These are phyloP conservation scores for Chorisops tibialis DNA, from an alignment of 2,888 invertebrate genomes.

Conservation along the genomic window DNA sequence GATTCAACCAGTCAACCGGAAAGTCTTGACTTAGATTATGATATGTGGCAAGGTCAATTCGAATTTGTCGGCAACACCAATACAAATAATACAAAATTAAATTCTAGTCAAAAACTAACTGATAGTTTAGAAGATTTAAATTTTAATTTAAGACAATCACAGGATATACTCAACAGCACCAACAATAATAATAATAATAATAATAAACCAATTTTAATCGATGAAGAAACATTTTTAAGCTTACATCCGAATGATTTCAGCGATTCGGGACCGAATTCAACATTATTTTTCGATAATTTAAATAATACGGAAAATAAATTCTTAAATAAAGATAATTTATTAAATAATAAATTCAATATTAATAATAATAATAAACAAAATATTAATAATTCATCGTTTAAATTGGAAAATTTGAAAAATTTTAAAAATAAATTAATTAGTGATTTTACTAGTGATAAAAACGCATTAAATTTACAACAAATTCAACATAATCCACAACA, in stretches of 20 bases:
- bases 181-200: slow-evolving; percentile 39
- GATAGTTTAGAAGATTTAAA: slow-evolving; percentile 51
- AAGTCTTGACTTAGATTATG: slow-evolving; percentile 73
- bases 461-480: slow-evolving; percentile 6
- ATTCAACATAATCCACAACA: slow-evolving; percentile 26
- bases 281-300: slow-evolving; percentile 49
- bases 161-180: slow-evolving; percentile 36
- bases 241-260: slow-evolving; percentile 52
- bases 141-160: slow-evolving; percentile 37
- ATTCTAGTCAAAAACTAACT: slow-evolving; percentile 35
- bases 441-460: slow-evolving; percentile 44
- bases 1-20: slow-evolving; percentile 54
- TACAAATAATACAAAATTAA: slow-evolving; percentile 32
- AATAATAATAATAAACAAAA: slow-evolving; percentile 43
- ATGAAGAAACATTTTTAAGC: slow-evolving; percentile 52
- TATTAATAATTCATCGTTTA: slow-evolving; percentile 46
- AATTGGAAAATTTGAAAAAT: slow-evolving; percentile 51
- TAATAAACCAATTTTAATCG: slow-evolving; percentile 48
- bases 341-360: slow-evolving; percentile 28
- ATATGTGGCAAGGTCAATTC: slow-evolving; percentile 87
- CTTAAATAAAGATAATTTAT: slow-evolving; percentile 25
- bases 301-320: slow-evolving; percentile 13
- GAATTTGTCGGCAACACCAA: slow-evolving; percentile 67
- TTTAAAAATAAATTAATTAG: slow-evolving; percentile 50
- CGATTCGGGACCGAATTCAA: slow-evolving; percentile 48